Evolutionary conservation across 2,113 vertebrate genomes (phyloP).

Genomic region (Sapajus apella): DNA sequence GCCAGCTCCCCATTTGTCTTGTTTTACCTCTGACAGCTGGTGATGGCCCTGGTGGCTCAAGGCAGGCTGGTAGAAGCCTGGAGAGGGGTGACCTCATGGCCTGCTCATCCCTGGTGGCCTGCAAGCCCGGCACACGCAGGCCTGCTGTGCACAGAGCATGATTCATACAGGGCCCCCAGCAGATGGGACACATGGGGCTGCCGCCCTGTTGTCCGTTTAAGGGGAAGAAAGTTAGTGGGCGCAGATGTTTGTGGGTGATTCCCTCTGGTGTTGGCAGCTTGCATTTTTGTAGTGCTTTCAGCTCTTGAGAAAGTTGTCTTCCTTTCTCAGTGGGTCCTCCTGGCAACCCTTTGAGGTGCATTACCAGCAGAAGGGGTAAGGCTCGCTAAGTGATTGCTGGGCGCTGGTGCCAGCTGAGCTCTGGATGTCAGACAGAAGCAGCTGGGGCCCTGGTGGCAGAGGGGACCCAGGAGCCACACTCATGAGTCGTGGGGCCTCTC

Average conservation of each 20-base stretch:
- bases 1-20: neutral
- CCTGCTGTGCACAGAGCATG: fast-evolving
- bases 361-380: too few relatives aligned
- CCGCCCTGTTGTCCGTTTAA: neutral
- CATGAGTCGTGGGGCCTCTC: neutral
- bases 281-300: neutral
- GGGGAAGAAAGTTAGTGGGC: neutral
- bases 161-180: neutral
- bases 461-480: neutral
- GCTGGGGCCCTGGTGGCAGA: neutral
- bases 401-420: neutral
- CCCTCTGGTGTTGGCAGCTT: neutral
- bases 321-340: neutral
- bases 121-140: fast-evolving
- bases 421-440: too few relatives aligned
- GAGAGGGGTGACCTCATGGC: fast-evolving
- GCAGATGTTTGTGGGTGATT: fast-evolving
- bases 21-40: neutral
- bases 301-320: neutral
- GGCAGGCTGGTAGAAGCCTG: neutral
- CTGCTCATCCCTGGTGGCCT: neutral
- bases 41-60: neutral
- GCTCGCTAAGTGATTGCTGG: neutral
- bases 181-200: fast-evolving
- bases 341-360: neutral